Conservation (phyloP, 2,888 invertebrate species). For the Serrognathus titanus region DNA sequence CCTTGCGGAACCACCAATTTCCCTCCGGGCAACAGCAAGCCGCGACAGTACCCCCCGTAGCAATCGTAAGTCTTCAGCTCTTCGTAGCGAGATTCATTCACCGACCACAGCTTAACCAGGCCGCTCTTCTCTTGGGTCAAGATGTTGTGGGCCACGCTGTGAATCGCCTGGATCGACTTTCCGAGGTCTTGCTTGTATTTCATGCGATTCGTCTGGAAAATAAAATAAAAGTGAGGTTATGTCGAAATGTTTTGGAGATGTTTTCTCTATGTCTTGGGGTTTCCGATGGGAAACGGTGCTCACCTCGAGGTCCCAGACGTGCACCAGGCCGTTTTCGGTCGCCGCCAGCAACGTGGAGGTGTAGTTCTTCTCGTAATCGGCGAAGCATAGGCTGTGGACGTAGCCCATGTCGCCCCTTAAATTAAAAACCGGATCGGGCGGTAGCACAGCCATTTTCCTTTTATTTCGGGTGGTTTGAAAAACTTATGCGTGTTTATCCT, state of each 20-base stretch:
- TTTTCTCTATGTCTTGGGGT: not conserved
- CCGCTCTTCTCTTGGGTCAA: slow-evolving; percentile 76
- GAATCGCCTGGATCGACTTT: slow-evolving; percentile 60
- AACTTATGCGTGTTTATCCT: no score
- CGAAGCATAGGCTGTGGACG: slow-evolving; percentile 70
- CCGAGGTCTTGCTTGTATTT: slow-evolving; percentile 65
- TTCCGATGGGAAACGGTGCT: slow-evolving; percentile 22
- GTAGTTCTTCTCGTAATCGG: slow-evolving; percentile 52
- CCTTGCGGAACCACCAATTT: slow-evolving; percentile 66
- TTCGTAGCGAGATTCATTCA: slow-evolving; percentile 58
- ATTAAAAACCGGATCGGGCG: slow-evolving; percentile 74
- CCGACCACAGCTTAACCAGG: slow-evolving; percentile 62
- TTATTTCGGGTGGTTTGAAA: not conserved
- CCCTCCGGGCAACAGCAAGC: slow-evolving; percentile 58
- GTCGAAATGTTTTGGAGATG: not conserved
- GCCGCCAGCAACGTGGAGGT: slow-evolving; percentile 68
- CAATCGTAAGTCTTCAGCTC: slow-evolving; percentile 57
- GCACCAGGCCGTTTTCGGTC: slow-evolving; percentile 69
- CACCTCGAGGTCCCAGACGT: slow-evolving; percentile 79
- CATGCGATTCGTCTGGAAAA: slow-evolving; percentile 66
- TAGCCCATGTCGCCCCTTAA: slow-evolving; percentile 70
- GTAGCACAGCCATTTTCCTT: slow-evolving; percentile 63
- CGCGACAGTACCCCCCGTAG: slow-evolving; percentile 71
- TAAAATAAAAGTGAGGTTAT: slow-evolving; percentile 1
- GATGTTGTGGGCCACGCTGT: slow-evolving; percentile 59